Evolutionary conservation across 2,113 vertebrate species (phyloP), one percentile per base, ranked within the genome.

Genomic region (Caracal caracal): DNA sequence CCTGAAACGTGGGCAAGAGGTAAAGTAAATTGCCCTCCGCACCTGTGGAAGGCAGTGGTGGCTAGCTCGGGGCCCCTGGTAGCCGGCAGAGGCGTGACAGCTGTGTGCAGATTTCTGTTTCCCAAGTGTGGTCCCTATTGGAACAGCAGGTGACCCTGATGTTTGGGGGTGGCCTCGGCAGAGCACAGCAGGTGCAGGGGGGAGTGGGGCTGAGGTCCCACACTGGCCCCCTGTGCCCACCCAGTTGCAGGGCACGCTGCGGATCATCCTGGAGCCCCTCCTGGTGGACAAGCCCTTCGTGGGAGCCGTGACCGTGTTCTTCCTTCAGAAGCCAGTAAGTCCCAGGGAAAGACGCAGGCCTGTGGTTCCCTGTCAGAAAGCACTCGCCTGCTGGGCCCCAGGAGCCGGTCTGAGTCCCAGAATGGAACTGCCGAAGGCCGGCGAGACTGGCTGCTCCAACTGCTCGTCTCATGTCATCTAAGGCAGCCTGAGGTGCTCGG

Each of bases 291-390:
- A 98, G 3, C 99, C 99, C 2, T 98, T 99, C 71, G 98, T 99
- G 91, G 99, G 99, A 97, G 99, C 99, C 0, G 98, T 99, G 97
- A 99, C 99, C 0, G 96, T 99, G 80, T 99, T 99, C 98, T 99
- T 99, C 95, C 99, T 99, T 68, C 99, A 99, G 75, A 99, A 99
- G 87, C 99, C 99, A 37, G 99, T 99, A 96, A 99, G 91, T 63
- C 51, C 66, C 10, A 0, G 59, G 10, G 59, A 37, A 2, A 10
- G 68, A 17, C 20, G 24, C 2, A 0, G 80, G 35, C 79, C 51
- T 10, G 51, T 6, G 0, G 2, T 51, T 70, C 75, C 51, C 40
- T 7, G 17, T 17, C 59, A 56, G 22, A 5, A 0, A 9, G 81
- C 6, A 2, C 15, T 3, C 1, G 1, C 24, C 75, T 2, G 5